Percentiles rank a stretch among this genome's conserved stretches.
Evolutionary conservation across 2,113 vertebrate species (phyloP).

Genomic region (Nycticebus coucang): DNA sequence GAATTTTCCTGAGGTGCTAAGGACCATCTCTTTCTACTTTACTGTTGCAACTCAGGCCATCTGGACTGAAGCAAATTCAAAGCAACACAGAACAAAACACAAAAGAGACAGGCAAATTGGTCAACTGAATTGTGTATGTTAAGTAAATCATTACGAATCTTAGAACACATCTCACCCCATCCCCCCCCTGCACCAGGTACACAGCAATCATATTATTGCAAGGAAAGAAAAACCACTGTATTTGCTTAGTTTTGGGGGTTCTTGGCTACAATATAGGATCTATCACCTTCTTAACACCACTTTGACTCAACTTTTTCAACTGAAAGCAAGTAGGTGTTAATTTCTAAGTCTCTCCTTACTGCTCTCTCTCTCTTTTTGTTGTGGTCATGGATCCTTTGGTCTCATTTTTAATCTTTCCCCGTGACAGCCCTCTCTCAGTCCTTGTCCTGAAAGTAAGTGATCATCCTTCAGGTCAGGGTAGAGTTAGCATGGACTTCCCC

Average conservation of each 20-base stretch:
- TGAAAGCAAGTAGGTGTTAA: conserved; percentile 56
- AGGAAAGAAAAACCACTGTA: conserved; percentile 3
- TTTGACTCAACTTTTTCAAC: conserved; percentile 58
- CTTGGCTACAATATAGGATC: neutral
- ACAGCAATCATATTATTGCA: neutral
- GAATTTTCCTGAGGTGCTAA: neutral
- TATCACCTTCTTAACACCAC: neutral
- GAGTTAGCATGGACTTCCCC: conserved; percentile 61
- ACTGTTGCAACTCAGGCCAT: neutral
- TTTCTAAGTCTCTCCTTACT: conserved; percentile 48
- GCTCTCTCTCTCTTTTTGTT: conserved; percentile 56
- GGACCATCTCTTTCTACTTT: neutral
- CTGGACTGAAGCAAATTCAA: neutral
- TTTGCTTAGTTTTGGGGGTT: conserved; percentile 23
- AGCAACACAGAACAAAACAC: neutral
- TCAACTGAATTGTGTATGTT: neutral
- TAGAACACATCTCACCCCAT: neutral
- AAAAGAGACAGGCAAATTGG: neutral
- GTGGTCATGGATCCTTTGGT: conserved; percentile 72
- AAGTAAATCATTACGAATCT: neutral
- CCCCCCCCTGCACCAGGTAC: neutral
- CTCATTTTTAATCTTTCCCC: conserved; percentile 57
- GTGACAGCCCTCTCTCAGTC: conserved; percentile 41
- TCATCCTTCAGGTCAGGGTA: conserved; percentile 32
- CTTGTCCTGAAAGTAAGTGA: conserved; percentile 63